These are phyloP conservation scores for Diadumene lineata DNA, from an alignment of 92 coral and sea anemone genomes.

Conservation along the genomic window DNA sequence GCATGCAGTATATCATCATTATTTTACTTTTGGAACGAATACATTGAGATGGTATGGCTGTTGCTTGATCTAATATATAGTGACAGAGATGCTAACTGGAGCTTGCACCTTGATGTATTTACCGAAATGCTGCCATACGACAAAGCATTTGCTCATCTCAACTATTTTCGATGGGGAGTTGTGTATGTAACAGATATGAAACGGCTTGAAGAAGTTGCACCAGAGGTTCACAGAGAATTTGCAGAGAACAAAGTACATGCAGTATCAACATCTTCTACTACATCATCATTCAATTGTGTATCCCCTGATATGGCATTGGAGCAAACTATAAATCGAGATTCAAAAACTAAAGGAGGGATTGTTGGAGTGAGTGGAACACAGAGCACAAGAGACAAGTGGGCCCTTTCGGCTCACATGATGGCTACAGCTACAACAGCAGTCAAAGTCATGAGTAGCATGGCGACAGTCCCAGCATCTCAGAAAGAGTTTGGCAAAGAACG, in stretches of 20 bases:
- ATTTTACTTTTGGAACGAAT: conserved; percentile 8
- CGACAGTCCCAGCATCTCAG: not conserved
- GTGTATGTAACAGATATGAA: conserved; percentile 45
- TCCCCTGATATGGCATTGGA: conserved; percentile 44
- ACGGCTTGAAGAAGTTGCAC: conserved; percentile 16
- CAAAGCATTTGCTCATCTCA: conserved; percentile 20
- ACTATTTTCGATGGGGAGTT: conserved; percentile 40
- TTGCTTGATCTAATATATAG: conserved; percentile 22
- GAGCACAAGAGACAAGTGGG: conserved; percentile 24
- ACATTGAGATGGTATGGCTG: conserved; percentile 26
- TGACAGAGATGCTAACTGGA: conserved; percentile 9
- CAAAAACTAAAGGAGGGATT: conserved; percentile 35
- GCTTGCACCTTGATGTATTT: not conserved
- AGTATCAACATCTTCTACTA: not conserved
- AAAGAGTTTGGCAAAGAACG: conserved; percentile 27
- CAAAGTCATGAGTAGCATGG: conserved; percentile 2
- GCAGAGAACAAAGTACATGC: conserved; percentile 17
- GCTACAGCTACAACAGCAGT: conserved; percentile 30
- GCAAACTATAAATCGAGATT: conserved; percentile 26
- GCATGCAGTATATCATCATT: not conserved
- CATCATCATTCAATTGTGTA: conserved; percentile 17
- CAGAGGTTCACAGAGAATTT: conserved; percentile 23
- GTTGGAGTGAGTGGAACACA: conserved; percentile 42
- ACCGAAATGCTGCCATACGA: conserved; percentile 24
- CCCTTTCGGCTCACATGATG: conserved; percentile 25